A percentile compares a stretch with the other conserved stretches of the same genome.
These are phyloP conservation scores for Dascillus cervinus DNA, from an alignment of 2,888 invertebrate genomes.

Conservation along the genomic window DNA sequence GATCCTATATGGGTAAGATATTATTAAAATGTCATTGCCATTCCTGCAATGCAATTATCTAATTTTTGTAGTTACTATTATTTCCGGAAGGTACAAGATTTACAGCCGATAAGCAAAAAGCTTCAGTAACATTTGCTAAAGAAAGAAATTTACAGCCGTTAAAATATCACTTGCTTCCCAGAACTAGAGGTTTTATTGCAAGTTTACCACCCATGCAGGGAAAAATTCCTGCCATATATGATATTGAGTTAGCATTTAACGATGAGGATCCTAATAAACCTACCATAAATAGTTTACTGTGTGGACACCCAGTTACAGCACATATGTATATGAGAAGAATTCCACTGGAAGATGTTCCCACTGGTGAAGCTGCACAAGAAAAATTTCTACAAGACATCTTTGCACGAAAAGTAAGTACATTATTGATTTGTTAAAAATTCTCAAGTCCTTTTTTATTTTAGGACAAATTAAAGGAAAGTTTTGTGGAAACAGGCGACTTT, in stretches of 20 bases:
- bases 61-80: conserved; percentile 60
- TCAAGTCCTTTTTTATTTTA: conserved; percentile 28
- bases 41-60: not conserved
- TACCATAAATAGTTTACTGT: conserved; percentile 69
- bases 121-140: conserved; percentile 78
- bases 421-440: conserved; percentile 3
- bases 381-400: conserved; percentile 79
- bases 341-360: conserved; percentile 72
- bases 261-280: conserved; percentile 59
- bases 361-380: conserved; percentile 62
- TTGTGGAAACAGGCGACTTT: conserved; percentile 68
- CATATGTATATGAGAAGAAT: conserved; percentile 76
- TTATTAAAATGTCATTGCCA: not conserved
- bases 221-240: conserved; percentile 76
- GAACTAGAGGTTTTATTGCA: conserved; percentile 89
- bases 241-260: conserved; percentile 69
- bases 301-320: conserved; percentile 63
- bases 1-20: conserved; percentile 79
- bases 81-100: conserved; percentile 94
- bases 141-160: conserved; percentile 77
- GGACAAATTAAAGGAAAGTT: conserved; percentile 70
- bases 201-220: conserved; percentile 75
- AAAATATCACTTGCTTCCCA: conserved; percentile 86
- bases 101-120: conserved; percentile 77
- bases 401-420: conserved; percentile 61